Base-by-base conservation (phyloP, 2,113 vertebrate genomes). In the Malurus cyaneus region DNA sequence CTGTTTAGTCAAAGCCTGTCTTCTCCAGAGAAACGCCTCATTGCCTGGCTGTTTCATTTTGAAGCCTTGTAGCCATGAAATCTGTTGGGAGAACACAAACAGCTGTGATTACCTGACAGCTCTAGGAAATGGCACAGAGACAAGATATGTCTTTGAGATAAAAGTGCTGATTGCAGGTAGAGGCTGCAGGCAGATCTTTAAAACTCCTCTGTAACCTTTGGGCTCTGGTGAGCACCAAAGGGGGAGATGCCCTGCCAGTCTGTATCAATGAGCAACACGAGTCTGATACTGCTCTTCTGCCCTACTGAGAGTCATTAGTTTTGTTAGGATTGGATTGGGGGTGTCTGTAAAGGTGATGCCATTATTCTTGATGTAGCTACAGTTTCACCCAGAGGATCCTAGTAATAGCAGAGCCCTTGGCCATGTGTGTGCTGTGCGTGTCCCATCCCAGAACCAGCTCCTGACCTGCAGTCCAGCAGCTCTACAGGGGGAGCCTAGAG, bases 71-170 rank as follows among this genome's bases (percentile, higher is more conserved):
- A 93, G 88, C 92, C 82, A 64, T 83, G 79, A 94, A 96, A 95
- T 86, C 88, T 96, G 56, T 52, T 88, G 95, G 88, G 95, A 93
- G 44, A 96, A 61, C n/a, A 90, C 82, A 83, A 92, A 80, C 76
- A 66, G 54, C 92, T 92, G 81, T 90, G 95, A 94, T 96, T 96
- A 88, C 56, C 82, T 92, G 92, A 88, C 92, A 96, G 61, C 80
- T 96, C 67, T 49, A 79, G 88, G 88, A 96, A 93, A 93, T 29
- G 76, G 82, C 65, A 64, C 19, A 26, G 82, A 94, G 71, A 80
- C 67, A 64, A 52, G 41, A 61, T 32, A 29, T 9, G 2, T 61
- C 88, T 94, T 77, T 80, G 56, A 90, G 89, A 92, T 52, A 60
- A 74, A 94, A 93, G 60, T 36, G n/a, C 60, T 86, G 76, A 80